A percentile compares a stretch with the other conserved stretches of the same genome.
phyloP scores from a whole-genome alignment of 1,140 invertebrate genomes.

The Sarcophaga peregrina region DNA sequence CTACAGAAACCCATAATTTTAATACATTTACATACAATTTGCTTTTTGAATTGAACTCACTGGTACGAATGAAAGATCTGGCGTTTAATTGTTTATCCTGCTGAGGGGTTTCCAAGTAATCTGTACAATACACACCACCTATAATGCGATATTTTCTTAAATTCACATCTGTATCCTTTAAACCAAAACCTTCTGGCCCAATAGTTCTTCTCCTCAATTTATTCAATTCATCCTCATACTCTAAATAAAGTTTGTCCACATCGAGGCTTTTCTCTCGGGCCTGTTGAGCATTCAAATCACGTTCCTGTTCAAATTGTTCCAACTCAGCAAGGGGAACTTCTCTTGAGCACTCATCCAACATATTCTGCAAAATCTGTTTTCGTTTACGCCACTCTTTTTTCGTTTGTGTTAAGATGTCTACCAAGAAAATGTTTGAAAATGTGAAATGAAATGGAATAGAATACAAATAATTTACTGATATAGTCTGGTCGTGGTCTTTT shows the following conservation, averaged over 20 bases:
- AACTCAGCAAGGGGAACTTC: slow-evolving; percentile 54
- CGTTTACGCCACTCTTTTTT: slow-evolving; percentile 65
- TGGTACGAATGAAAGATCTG: slow-evolving; percentile 59
- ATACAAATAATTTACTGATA: slow-evolving; percentile 51
- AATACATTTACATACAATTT: background rate
- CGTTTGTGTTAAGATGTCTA: slow-evolving; percentile 63
- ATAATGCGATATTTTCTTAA: slow-evolving; percentile 74
- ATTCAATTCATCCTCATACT: slow-evolving; percentile 65
- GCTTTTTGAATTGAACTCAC: slow-evolving; percentile 47
- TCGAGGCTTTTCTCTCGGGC: slow-evolving; percentile 54
- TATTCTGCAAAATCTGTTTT: slow-evolving; percentile 62
- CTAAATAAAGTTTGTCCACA: slow-evolving; percentile 62
- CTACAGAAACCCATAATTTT: slow-evolving; percentile 63
- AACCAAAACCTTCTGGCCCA: slow-evolving; percentile 55
- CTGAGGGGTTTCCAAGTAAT: slow-evolving; percentile 75
- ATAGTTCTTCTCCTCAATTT: slow-evolving; percentile 60
- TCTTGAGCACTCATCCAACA: slow-evolving; percentile 56
- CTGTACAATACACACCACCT: slow-evolving; percentile 74
- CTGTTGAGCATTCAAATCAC: slow-evolving; percentile 53
- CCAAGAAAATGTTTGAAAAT: background rate
- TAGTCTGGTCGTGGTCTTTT: slow-evolving; percentile 57
- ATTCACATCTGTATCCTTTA: slow-evolving; percentile 72
- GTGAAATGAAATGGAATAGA: background rate
- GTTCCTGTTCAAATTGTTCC: slow-evolving; percentile 57
- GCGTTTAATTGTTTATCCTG: slow-evolving; percentile 69